A percentile compares a stretch with the other conserved stretches of the same genome.
phyloP scores from a whole-genome alignment of 1,140 invertebrate species.

The Caenorhabditis remanei region DNA sequence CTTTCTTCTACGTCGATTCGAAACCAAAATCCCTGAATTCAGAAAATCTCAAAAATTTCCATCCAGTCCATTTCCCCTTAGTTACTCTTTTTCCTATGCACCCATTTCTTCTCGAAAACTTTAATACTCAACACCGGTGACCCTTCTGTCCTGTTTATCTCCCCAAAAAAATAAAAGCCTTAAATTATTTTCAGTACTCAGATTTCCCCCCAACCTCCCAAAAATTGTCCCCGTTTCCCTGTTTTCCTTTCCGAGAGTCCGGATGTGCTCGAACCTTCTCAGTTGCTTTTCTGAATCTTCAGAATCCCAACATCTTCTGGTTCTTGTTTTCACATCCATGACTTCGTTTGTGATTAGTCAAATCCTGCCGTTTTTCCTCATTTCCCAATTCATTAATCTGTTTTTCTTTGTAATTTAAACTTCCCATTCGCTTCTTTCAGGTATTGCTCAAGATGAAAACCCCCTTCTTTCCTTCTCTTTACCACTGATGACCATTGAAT shows the following conservation, averaged over 20 bases:
- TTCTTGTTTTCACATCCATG: slow-evolving; percentile 44
- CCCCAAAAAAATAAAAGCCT: no score
- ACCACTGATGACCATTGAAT: slow-evolving; percentile 39
- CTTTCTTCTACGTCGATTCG: slow-evolving; percentile 45
- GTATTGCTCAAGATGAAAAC: background rate
- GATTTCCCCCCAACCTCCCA: background rate
- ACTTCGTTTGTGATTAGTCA: slow-evolving; percentile 55
- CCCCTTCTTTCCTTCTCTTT: background rate
- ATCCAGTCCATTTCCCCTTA: background rate
- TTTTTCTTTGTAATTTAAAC: background rate
- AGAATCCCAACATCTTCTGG: background rate
- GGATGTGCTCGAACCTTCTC: slow-evolving; percentile 47
- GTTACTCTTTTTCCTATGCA: background rate
- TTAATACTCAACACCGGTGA: slow-evolving; percentile 34
- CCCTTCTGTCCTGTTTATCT: background rate
- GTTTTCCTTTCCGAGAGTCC: slow-evolving; percentile 8
- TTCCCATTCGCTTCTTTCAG: slow-evolving; percentile 39
- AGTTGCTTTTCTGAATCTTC: background rate
- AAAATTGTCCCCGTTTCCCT: background rate
- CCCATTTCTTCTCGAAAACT: background rate
- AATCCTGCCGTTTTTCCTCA: slow-evolving; percentile 16
- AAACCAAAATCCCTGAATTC: slow-evolving; percentile 4
- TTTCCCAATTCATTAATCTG: background rate
- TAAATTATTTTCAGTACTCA: no score
- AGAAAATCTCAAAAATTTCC: slow-evolving; percentile 17